Conservation (phyloP, 1,140 invertebrate genomes). For the Paralvinella palmiformis region DNA sequence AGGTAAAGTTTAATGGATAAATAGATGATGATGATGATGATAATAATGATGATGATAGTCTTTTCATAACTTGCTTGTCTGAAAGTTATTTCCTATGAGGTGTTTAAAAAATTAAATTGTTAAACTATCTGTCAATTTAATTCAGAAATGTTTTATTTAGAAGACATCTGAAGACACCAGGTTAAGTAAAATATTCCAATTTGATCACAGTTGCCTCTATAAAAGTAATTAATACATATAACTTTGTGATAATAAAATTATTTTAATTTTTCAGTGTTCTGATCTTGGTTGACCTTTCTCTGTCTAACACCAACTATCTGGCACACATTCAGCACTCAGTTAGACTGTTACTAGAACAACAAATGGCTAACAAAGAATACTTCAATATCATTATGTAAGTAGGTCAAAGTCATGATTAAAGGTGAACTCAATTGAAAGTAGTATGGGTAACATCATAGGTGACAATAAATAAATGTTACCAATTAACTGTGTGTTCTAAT, state of each 20-base stretch:
- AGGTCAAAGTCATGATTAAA: background rate
- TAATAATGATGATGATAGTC: background rate
- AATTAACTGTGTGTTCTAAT: too few relatives aligned
- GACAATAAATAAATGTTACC: too few relatives aligned
- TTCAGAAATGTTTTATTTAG: too few relatives aligned
- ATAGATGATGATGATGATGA: background rate
- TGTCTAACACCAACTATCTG: slow-evolving; percentile 48
- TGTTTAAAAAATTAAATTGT: background rate
- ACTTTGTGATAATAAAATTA: too few relatives aligned
- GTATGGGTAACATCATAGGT: too few relatives aligned
- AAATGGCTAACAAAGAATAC: slow-evolving; percentile 48
- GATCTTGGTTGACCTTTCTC: slow-evolving; percentile 46
- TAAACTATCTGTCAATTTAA: background rate
- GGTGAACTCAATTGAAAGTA: too few relatives aligned
- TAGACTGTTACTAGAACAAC: slow-evolving; percentile 48
- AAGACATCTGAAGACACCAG: background rate
- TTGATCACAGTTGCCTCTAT: too few relatives aligned
- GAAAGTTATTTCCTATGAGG: background rate
- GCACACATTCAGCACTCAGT: slow-evolving; percentile 51
- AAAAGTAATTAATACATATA: too few relatives aligned
- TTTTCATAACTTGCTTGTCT: background rate
- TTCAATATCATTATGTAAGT: slow-evolving; percentile 50
- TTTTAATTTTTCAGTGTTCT: slow-evolving; percentile 39
- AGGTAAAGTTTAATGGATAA: too few relatives aligned
- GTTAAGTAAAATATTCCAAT: too few relatives aligned